Evolutionary conservation across 1,140 invertebrate genomes (phyloP).

Genomic region (Solenopsis fugax): DNA sequence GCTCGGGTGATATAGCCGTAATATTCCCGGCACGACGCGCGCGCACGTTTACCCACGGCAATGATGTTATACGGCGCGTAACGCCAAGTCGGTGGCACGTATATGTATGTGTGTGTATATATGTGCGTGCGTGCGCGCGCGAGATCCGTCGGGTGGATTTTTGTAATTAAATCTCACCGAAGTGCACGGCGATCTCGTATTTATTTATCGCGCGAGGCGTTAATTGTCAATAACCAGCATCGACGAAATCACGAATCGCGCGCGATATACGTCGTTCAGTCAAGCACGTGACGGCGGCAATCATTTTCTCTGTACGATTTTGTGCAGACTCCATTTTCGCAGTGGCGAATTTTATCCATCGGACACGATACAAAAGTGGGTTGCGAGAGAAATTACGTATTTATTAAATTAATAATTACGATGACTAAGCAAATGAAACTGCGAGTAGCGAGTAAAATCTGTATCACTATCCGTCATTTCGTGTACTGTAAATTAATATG

Average conservation of each 20-base stretch:
- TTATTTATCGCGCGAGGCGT: conserved; percentile 44
- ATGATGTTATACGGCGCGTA: conserved; percentile 52
- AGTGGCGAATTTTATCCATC: neutral
- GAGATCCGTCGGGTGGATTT: conserved; percentile 56
- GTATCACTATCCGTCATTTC: neutral
- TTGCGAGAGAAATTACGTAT: neutral
- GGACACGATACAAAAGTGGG: neutral
- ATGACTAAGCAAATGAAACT: conserved; percentile 23
- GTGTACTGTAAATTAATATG: neutral
- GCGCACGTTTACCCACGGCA: conserved; percentile 34
- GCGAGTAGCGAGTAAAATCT: neutral
- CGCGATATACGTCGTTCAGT: neutral
- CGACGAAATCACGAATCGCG: conserved; percentile 21
- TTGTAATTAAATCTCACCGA: conserved; percentile 71
- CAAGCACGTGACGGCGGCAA: neutral
- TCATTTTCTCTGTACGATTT: neutral
- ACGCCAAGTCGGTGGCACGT: conserved; percentile 11
- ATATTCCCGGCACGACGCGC: conserved; percentile 70
- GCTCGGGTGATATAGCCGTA: conserved; percentile 71
- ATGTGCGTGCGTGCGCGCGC: neutral
- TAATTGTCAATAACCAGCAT: conserved; percentile 55
- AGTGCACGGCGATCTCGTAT: conserved; percentile 19
- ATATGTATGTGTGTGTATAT: neutral
- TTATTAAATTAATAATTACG: conserved; percentile 15
- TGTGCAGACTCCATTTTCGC: neutral